Percentiles rank a stretch among this genome's conserved stretches.
phyloP scores from a whole-genome alignment of 2,113 vertebrate genomes.

The Cyanoderma ruficeps region DNA sequence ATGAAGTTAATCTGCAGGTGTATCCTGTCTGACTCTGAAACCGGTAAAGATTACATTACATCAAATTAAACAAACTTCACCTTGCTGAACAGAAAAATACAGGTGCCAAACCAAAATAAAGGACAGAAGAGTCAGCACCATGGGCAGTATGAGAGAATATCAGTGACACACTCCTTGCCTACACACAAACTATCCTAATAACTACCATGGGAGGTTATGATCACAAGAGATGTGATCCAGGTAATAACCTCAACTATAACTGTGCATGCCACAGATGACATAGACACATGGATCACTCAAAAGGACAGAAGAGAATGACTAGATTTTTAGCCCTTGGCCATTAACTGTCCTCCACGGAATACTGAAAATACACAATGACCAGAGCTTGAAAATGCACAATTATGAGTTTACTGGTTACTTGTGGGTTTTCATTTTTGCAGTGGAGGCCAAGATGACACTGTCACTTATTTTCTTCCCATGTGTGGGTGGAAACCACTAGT shows the following conservation, averaged over 20 bases:
- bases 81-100: background rate
- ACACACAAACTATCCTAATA: background rate
- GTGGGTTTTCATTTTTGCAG: background rate
- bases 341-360: background rate
- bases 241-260: background rate
- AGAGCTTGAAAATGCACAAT: background rate
- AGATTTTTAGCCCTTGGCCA: background rate
- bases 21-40: background rate
- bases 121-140: background rate
- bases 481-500: slow-evolving; percentile 15
- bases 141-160: background rate
- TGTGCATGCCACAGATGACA: background rate
- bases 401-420: background rate
- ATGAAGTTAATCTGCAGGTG: background rate
- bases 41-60: background rate
- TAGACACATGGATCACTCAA: background rate
- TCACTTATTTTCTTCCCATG: slow-evolving; percentile 4
- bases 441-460: background rate
- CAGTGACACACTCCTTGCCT: background rate
- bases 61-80: background rate
- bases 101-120: background rate
- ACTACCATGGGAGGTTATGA: background rate
- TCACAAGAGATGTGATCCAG: background rate
- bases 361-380: background rate
- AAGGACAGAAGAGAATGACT: background rate